Conservation (phyloP, 1,140 invertebrate genomes). For the Halictus rubicundus region DNA sequence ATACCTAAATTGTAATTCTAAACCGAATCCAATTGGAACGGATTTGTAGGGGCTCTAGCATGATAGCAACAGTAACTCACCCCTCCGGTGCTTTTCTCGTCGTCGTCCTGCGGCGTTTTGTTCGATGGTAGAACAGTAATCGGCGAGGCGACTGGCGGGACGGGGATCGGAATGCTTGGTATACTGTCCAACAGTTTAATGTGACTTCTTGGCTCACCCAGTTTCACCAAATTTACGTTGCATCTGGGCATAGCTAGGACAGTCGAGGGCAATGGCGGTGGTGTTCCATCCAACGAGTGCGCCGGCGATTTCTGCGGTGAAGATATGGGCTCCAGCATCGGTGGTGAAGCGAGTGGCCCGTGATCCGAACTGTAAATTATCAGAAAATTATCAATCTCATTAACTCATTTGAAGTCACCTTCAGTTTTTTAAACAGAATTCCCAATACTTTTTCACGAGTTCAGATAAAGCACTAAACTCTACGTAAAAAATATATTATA, state of each 20-base stretch:
- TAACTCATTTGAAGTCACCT: too few relatives aligned
- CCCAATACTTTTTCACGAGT: too few relatives aligned
- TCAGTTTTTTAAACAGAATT: too few relatives aligned
- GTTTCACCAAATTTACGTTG: conserved; percentile 76
- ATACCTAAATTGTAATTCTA: too few relatives aligned
- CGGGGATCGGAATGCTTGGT: conserved; percentile 73
- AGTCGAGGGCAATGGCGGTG: conserved; percentile 57
- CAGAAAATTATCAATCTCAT: background rate
- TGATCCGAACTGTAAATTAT: conserved; percentile 61
- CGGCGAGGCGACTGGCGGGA: conserved; percentile 66
- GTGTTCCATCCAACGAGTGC: conserved; percentile 40
- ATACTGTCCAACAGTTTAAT: conserved; percentile 77
- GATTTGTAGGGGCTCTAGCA: background rate
- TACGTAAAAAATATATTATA: too few relatives aligned
- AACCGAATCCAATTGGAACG: too few relatives aligned
- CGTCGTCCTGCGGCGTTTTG: conserved; percentile 62
- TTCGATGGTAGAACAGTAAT: conserved; percentile 52
- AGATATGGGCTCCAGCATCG: conserved; percentile 34
- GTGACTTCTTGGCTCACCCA: conserved; percentile 73
- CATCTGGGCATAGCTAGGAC: conserved; percentile 71
- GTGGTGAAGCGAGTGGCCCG: conserved; percentile 45
- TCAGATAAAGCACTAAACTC: too few relatives aligned
- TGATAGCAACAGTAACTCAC: conserved; percentile 17
- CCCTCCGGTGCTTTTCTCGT: conserved; percentile 63
- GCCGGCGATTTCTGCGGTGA: conserved; percentile 46